These are phyloP conservation scores for Actinemys pallida DNA, from an alignment of 2,113 vertebrate genomes.

Conservation along the genomic window DNA sequence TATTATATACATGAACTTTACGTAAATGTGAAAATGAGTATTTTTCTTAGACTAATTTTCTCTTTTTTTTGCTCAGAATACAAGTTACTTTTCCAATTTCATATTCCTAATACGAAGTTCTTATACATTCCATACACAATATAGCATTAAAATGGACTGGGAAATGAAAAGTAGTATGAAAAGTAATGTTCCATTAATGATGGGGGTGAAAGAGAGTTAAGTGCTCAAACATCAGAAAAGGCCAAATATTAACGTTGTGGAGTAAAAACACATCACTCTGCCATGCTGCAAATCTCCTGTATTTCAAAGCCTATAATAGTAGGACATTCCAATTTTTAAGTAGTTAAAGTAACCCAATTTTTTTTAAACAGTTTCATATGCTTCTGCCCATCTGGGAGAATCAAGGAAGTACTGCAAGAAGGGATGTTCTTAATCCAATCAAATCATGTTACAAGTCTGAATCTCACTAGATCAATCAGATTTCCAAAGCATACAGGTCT, in stretches of 20 bases:
- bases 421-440: background rate
- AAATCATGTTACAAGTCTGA: background rate
- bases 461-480: background rate
- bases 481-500: background rate
- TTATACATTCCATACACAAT: too few species aligned
- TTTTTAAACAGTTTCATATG: background rate
- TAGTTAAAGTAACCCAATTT: background rate
- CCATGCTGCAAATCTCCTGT: background rate
- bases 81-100: too few species aligned
- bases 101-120: too few species aligned
- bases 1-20: too few species aligned
- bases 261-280: background rate
- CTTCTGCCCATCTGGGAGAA: background rate
- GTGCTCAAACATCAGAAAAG: background rate
- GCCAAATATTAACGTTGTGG: background rate
- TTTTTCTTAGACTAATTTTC: too few species aligned
- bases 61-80: too few species aligned
- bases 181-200: too few species aligned
- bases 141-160: too few species aligned
- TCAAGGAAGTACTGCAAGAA: background rate
- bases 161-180: too few species aligned
- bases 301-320: background rate
- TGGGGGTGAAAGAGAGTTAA: background rate
- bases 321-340: background rate
- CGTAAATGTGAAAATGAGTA: too few species aligned